Base-by-base conservation (phyloP, 2,888 invertebrate genomes). In the Scaptomyza cyrtandrae region DNA sequence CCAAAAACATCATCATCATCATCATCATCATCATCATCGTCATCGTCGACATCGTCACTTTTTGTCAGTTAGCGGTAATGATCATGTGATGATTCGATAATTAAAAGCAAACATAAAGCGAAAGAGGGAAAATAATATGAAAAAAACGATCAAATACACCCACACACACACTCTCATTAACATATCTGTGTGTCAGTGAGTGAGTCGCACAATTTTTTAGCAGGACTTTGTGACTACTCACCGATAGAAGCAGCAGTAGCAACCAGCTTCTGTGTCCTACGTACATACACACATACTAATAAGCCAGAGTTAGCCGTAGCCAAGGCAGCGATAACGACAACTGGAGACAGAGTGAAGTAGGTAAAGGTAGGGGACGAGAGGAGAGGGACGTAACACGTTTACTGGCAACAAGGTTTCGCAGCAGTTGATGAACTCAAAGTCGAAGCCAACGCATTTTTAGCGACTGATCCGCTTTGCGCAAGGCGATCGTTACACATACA, bases 81-180 rank as follows among this genome's bases (percentile, higher is more conserved):
- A 85, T 86, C 88, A 80, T 88, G 75, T 84, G 85, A 84, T 79
- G 85, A 86, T 86, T 86, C 88, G 80, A 77, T 86, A 88, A 86
- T 88, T 88, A 86, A 88, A 88, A 79, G 79, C 71, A 86, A 88
- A 86, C 77, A 86, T 71, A 67, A 71, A 70, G 71, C 71, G 64
- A n/a, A n/a, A n/a, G n/a, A n/a, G n/a, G n/a, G n/a, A n/a, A n/a
- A n/a, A n/a, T n/a, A n/a, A n/a, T n/a, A n/a, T n/a, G n/a, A n/a
- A n/a, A n/a, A n/a, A n/a, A n/a, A n/a, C n/a, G n/a, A n/a, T n/a
- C n/a, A n/a, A n/a, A n/a, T n/a, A n/a, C 46, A 46, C 14, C 45
- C 35, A 59, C 45, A 44, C 43, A 53, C 29, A 60, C 31, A 31
- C 29, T 2, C 24, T 4, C 6, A 6, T 5, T 4, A 7, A 24